These are phyloP conservation scores for Acrobasis suavella DNA, from an alignment of 2,888 invertebrate genomes.

Conservation along the genomic window DNA sequence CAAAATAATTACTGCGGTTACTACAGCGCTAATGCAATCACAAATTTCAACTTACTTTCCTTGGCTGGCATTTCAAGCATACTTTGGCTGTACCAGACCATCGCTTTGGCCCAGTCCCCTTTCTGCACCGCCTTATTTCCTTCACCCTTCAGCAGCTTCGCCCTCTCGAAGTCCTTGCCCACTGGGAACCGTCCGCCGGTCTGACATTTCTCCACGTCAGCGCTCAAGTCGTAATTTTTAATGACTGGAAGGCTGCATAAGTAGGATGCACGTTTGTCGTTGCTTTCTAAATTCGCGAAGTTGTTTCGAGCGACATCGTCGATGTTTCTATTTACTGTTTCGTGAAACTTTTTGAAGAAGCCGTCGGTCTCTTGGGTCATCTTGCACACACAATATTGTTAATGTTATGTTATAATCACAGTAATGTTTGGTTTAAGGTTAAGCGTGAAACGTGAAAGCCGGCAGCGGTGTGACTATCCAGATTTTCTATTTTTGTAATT, in stretches of 20 bases:
- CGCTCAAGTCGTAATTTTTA: conserved; percentile 75
- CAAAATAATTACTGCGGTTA: conserved; percentile 20
- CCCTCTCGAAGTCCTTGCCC: conserved; percentile 82
- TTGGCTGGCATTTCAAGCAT: conserved; percentile 86
- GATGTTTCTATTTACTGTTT: conserved; percentile 79
- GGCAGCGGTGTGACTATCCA: conserved; percentile 52
- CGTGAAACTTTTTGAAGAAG: conserved; percentile 86
- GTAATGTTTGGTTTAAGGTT: conserved; percentile 48
- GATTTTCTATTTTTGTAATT: conserved; percentile 71
- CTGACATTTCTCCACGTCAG: conserved; percentile 62
- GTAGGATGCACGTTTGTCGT: conserved; percentile 85
- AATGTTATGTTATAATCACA: conserved; percentile 31
- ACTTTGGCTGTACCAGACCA: conserved; percentile 86
- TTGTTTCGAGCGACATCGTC: conserved; percentile 83
- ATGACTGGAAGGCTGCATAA: conserved; percentile 78
- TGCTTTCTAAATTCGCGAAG: conserved; percentile 84
- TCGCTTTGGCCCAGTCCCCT: conserved; percentile 86
- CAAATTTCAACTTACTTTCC: conserved; percentile 80
- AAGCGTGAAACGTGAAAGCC: conserved; percentile 51
- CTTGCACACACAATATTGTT: conserved; percentile 31
- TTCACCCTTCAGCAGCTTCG: conserved; percentile 85
- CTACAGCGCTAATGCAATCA: conserved; percentile 36
- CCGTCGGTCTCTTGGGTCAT: conserved; percentile 69
- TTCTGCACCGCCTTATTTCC: conserved; percentile 89
- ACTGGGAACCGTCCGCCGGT: conserved; percentile 61